Percentiles rank a stretch among this genome's conserved stretches.
Conservation (phyloP, 1,140 invertebrate genomes). For the Drosophila oshimai region DNA sequence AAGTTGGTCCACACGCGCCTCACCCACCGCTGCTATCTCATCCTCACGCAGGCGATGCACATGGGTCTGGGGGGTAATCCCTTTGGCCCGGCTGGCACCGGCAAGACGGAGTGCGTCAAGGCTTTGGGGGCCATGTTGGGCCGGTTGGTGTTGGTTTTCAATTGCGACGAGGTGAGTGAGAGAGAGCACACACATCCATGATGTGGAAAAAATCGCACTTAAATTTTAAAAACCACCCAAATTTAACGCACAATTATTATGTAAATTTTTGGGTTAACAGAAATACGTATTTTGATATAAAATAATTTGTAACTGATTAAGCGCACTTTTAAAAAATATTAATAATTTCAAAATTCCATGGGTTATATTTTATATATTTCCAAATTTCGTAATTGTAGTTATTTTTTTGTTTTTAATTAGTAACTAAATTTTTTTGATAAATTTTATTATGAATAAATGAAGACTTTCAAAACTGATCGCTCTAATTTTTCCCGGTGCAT, state of each 20-base stretch:
- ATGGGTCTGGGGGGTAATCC: slow-evolving; percentile 99
- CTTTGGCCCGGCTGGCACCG: slow-evolving; percentile 99
- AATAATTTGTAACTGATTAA: no score
- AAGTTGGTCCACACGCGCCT: slow-evolving; percentile 96
- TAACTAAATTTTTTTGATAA: no score
- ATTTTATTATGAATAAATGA: not conserved
- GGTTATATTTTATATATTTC: no score
- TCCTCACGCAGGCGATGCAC: slow-evolving; percentile 96
- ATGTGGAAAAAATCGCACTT: not conserved
- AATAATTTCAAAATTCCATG: no score
- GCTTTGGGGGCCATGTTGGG: slow-evolving; percentile 95
- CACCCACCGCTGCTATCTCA: slow-evolving; percentile 97
- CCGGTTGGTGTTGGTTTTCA: slow-evolving; percentile 97
- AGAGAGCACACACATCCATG: not conserved
- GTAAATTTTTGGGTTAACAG: no score
- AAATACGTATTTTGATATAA: no score
- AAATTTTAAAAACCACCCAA: no score
- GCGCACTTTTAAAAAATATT: no score
- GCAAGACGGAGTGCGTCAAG: slow-evolving; percentile 99
- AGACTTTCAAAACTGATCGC: not conserved
- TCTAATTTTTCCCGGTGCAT: slow-evolving; percentile 2
- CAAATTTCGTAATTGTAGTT: no score
- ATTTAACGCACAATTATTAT: no score
- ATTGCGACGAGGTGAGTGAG: slow-evolving; percentile 95
- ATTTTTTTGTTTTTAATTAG: not conserved